Percentiles rank a stretch among this genome's conserved stretches.
Conservation (phyloP, 2,113 vertebrate species). For the Orcinus orca region DNA sequence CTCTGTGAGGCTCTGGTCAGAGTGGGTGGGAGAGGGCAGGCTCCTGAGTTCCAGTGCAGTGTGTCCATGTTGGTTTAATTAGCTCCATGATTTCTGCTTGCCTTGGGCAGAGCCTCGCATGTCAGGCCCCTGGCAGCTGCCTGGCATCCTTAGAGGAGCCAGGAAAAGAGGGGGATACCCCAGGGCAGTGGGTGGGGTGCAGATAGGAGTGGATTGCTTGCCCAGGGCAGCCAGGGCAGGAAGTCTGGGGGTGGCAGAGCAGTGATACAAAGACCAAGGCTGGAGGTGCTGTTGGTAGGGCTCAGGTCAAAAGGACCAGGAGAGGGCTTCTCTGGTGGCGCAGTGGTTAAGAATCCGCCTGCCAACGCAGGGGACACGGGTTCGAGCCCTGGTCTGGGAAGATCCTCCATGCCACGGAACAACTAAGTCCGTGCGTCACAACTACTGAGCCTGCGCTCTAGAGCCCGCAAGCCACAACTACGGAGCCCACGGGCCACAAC, state of each 20-base stretch:
- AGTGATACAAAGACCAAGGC: neutral
- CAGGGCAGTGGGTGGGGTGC: neutral
- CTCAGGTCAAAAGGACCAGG: neutral
- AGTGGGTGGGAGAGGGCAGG: neutral
- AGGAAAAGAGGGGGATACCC: neutral
- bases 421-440: too few species aligned
- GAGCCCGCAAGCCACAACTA: too few species aligned
- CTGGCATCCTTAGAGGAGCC: neutral
- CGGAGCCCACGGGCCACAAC: too few species aligned
- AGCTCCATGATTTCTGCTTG: neutral
- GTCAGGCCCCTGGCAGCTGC: neutral
- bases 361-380: too few species aligned
- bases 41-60: neutral
- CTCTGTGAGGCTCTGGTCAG: neutral
- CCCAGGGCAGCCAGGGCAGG: too few species aligned
- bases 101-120: neutral
- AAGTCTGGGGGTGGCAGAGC: neutral
- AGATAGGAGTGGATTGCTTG: neutral
- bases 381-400: too few species aligned
- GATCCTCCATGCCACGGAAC: too few species aligned
- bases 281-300: neutral
- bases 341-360: too few species aligned
- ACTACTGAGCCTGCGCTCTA: too few species aligned
- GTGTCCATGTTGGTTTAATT: slow-evolving; percentile 41
- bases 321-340: neutral